These are phyloP conservation scores for Auanema freiburgensis DNA, from an alignment of 2,888 invertebrate genomes.

Conservation along the genomic window DNA sequence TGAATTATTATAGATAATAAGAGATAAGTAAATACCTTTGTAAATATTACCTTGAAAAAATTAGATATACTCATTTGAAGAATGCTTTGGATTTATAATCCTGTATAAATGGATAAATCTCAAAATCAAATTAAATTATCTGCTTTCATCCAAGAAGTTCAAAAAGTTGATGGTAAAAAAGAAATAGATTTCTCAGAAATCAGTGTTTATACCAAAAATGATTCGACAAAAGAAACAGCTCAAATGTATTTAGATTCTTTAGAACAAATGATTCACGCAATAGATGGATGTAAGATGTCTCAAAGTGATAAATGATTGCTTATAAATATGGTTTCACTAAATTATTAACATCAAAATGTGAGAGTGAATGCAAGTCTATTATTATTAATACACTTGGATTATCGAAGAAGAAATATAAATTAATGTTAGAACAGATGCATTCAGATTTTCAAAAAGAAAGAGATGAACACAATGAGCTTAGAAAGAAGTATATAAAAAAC, in stretches of 20 bases:
- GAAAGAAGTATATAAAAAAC: conserved; percentile 24
- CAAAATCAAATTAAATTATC: conserved; percentile 20
- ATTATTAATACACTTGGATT: conserved; percentile 19
- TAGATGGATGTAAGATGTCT: conserved; percentile 14
- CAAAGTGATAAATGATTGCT: conserved; percentile 16
- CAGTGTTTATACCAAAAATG: conserved; percentile 17
- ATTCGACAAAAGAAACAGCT: conserved; percentile 17
- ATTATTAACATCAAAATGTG: conserved; percentile 20
- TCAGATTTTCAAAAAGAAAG: conserved; percentile 22
- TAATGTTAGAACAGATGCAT: conserved; percentile 19
- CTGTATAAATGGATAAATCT: conserved; percentile 18
- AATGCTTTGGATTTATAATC: conserved; percentile 14
- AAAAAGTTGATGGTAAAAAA: conserved; percentile 19
- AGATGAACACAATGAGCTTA: conserved; percentile 22
- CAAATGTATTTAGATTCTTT: conserved; percentile 19
- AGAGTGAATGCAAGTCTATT: conserved; percentile 19
- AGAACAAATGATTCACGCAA: conserved; percentile 18
- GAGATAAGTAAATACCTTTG: conserved; percentile 9
- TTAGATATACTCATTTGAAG: conserved; percentile 13
- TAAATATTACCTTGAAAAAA: conserved; percentile 17
- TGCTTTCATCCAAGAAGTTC: conserved; percentile 17
- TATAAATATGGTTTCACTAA: conserved; percentile 20
- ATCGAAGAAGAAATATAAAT: conserved; percentile 19
- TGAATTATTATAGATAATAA: conserved; percentile 14
- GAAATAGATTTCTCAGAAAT: conserved; percentile 20